phyloP scores from a whole-genome alignment of 2,113 vertebrate genomes.

The Saguinus midas region DNA sequence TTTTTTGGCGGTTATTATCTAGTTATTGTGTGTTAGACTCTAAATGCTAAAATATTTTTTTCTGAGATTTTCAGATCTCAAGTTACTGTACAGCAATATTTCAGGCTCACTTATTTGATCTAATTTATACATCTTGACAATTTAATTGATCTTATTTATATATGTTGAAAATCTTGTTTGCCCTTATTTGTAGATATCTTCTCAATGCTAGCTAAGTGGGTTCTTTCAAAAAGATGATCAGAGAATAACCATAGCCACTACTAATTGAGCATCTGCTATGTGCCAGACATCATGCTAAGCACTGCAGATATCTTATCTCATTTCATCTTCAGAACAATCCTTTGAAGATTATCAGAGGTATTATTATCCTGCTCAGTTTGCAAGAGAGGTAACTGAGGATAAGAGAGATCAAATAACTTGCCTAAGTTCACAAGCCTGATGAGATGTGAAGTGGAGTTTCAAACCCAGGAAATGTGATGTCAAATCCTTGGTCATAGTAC shows the following conservation, averaged over 20 bases:
- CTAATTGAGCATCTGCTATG: background rate
- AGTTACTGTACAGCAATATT: background rate
- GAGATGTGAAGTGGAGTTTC: background rate
- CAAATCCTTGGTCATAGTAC: background rate
- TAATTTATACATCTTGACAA: background rate
- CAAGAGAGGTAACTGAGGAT: background rate
- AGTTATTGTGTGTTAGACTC: background rate
- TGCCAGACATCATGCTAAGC: background rate
- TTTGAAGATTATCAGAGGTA: background rate
- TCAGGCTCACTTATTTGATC: background rate
- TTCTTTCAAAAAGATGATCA: background rate
- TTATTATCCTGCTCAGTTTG: background rate
- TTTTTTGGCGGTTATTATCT: background rate
- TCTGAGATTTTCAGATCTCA: slow-evolving; percentile 22
- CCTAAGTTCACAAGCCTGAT: background rate
- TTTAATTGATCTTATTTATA: background rate
- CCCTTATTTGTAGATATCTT: background rate
- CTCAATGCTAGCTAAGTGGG: background rate
- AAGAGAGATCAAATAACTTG: background rate
- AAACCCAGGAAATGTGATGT: background rate
- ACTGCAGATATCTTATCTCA: background rate
- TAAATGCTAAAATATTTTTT: background rate
- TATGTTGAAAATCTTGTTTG: background rate
- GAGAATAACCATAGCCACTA: background rate
- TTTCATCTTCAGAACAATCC: background rate